Evolutionary conservation across 37 sponge, comb jelly and placozoan species (phyloP), one percentile per base, ranked within the genome.

Genomic region (Tethya wilhelma): DNA sequence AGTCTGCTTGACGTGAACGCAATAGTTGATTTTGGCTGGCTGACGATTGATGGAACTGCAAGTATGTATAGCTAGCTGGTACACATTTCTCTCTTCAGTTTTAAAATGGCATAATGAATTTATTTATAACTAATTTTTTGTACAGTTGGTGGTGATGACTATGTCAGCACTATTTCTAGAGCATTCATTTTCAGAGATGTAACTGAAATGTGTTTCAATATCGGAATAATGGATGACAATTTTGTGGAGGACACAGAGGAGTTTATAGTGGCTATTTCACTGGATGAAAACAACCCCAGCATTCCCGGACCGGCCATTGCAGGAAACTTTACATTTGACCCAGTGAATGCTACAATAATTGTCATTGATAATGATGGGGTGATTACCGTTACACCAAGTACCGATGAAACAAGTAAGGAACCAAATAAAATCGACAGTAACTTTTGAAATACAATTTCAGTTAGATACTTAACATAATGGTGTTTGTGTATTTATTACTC

Each of bases 341-440:
- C 44, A 60, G 22, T 9, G 2, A 38, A n/a, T 1, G 38, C 77
- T 20, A 20, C 8, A 25, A 31, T 76, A 2, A 33, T 57, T 30
- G 62, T 76, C 36, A 76, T 76, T 7, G 64, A 76, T 44, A 38
- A 76, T 76, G 77, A 76, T 39, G 42, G 4, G 14, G 39, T 20
- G 6, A 4, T 34, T 2, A 29, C 74, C 29, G 36, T 7, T 31
- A 31, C 49, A 44, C 40, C 71, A 5, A 42, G 3, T 31, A 44
- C 49, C 11, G 23, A 44, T 32, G 38, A 32, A 56, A 14, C 74
- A 6, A 11, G n/a, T n/a, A n/a, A n/a, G n/a, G n/a, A n/a, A n/a
- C n/a, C n/a, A n/a, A n/a, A n/a, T n/a, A n/a, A n/a, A n/a, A n/a
- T n/a, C n/a, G n/a, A n/a, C n/a, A n/a, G n/a, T n/a, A n/a, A n/a